These are phyloP conservation scores for Chrysocyon brachyurus DNA, from an alignment of 2,797 vertebrate genomes.

Conservation along the genomic window DNA sequence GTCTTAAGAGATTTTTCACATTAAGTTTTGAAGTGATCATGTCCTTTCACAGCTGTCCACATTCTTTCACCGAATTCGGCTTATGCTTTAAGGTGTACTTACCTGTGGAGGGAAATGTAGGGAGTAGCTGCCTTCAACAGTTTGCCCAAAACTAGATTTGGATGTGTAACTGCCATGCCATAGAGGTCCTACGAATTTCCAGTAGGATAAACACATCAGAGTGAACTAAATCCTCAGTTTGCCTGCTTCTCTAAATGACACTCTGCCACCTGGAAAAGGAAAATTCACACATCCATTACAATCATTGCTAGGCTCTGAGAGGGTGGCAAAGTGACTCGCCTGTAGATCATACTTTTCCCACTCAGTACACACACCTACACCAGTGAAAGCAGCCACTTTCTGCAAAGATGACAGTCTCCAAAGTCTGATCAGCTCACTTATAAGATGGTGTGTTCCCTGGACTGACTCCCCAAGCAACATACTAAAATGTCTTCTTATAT, in stretches of 20 bases:
- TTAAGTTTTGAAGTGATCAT: background rate
- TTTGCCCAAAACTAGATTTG: background rate
- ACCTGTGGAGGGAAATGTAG: background rate
- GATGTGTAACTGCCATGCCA: background rate
- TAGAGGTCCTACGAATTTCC: background rate
- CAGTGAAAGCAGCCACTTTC: background rate
- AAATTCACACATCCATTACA: background rate
- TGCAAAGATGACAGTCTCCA: background rate
- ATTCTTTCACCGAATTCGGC: background rate
- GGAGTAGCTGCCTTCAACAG: background rate
- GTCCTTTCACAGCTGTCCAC: background rate
- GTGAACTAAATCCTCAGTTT: background rate
- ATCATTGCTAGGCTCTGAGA: background rate
- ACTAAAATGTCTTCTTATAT: slow-evolving; percentile 5
- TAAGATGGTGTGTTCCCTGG: background rate
- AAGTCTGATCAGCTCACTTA: slow-evolving; percentile 2
- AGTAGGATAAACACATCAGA: background rate
- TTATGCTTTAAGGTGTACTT: background rate
- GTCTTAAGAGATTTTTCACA: background rate
- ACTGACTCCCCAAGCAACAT: background rate
- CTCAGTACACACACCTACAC: background rate
- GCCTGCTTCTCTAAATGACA: background rate
- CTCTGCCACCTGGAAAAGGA: background rate
- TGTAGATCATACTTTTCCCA: background rate
- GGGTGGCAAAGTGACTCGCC: background rate